These are phyloP conservation scores for Eurytemora carolleeae DNA, from an alignment of 1,140 invertebrate genomes.

Conservation along the genomic window DNA sequence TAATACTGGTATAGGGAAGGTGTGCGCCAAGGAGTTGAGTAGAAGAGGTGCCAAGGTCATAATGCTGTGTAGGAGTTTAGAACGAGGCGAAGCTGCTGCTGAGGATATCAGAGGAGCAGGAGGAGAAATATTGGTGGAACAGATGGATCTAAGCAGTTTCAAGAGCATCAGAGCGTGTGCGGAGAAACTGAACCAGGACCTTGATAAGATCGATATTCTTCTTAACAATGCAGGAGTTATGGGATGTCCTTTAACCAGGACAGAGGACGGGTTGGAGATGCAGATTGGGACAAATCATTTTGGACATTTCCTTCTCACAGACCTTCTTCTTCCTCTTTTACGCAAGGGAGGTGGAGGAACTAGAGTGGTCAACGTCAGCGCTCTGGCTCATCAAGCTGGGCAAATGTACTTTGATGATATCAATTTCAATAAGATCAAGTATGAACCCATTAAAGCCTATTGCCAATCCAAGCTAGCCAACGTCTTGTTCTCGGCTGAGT, in stretches of 20 bases:
- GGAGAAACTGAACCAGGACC: slow-evolving; percentile 24
- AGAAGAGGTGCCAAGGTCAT: slow-evolving; percentile 30
- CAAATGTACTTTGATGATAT: neutral
- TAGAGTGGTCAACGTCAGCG: slow-evolving; percentile 1
- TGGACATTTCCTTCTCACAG: no score
- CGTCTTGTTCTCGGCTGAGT: neutral
- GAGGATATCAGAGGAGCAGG: slow-evolving; percentile 24
- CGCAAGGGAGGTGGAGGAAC: slow-evolving; percentile 50
- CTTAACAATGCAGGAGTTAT: no score
- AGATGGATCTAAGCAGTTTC: slow-evolving; percentile 48
- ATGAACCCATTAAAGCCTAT: slow-evolving; percentile 2
- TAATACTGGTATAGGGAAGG: slow-evolving; percentile 46
- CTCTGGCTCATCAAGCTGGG: neutral
- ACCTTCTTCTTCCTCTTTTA: slow-evolving; percentile 58
- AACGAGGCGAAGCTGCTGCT: slow-evolving; percentile 27
- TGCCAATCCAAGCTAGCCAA: slow-evolving; percentile 8
- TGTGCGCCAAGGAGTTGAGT: slow-evolving; percentile 34
- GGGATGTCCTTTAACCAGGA: slow-evolving; percentile 34
- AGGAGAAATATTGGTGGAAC: slow-evolving; percentile 32
- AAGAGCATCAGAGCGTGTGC: slow-evolving; percentile 48
- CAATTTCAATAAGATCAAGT: slow-evolving; percentile 4
- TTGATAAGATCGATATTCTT: slow-evolving; percentile 30
- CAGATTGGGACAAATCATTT: no score
- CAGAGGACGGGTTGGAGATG: slow-evolving; percentile 34
- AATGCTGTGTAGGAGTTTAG: slow-evolving; percentile 31